Evolutionary conservation across 1,140 invertebrate genomes (phyloP), one percentile per base, ranked within the genome.

Genomic region (Drosophila sp.): DNA sequence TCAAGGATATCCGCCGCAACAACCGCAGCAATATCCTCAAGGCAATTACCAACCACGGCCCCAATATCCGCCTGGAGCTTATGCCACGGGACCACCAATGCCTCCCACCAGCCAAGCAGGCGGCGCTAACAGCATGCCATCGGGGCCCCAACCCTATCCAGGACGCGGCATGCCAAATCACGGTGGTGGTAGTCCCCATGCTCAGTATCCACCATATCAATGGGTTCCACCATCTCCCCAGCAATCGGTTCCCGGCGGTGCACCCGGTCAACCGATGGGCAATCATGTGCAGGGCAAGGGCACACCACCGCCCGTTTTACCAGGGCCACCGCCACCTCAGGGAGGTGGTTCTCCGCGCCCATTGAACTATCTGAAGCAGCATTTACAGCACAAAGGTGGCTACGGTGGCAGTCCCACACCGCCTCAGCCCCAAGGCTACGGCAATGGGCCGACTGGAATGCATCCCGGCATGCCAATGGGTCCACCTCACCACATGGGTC

Each of bases 341-440:
- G 74, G 79, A 25, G 79, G 80, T 60, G 90, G 91, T 11, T 92
- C 92, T 4, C 92, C 93, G 17, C 91, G 93, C 58, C 93, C 93
- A 5, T 62, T 92, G 1, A 93, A 94, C 91, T 95, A 95, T 93
- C 92, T 96, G 83, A 95, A 95, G 87, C 95, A 95, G 77, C 95
- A 96, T 92, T 92, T 94, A 79, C 94, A 95, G 92, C 94, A 95
- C 90, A 94, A 95, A 91, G 93, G 94, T 86, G 93, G 94, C 72
- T 94, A 94, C 89, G 92, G 92, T 70, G 83, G 89, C 90, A 93
- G 93, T 66, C 93, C 93, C 40, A 93, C 94, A 47, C 94, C 94
- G 27, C 94, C 94, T 41, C 94, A 94, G 90, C 94, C 94, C 32
- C 94, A 94, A 87, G 93, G 93, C 57, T 94, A 94, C 82, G 93